Percentiles rank a stretch among this genome's conserved stretches.
These are phyloP conservation scores for Drosophila colorata DNA, from an alignment of 2,888 invertebrate species.

Conservation along the genomic window DNA sequence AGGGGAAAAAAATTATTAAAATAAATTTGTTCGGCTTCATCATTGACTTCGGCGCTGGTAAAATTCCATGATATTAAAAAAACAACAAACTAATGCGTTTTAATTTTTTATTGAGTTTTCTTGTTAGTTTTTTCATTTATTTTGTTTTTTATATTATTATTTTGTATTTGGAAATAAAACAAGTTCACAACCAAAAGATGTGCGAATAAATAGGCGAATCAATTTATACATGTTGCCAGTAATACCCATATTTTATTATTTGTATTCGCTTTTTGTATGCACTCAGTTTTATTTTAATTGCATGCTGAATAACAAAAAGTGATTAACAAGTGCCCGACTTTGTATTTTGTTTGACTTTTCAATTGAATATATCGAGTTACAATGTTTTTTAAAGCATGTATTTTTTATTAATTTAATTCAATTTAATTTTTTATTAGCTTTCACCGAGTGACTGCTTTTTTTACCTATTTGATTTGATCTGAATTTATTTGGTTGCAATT, in stretches of 20 bases:
- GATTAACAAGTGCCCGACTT: constrained; percentile 59
- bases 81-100: constrained; percentile 32
- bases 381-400: constrained; percentile 47
- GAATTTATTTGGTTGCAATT: constrained; percentile 11
- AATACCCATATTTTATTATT: constrained; percentile 26
- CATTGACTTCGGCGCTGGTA: constrained; percentile 28
- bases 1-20: constrained; percentile 26
- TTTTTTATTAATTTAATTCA: constrained; percentile 7
- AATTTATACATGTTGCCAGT: constrained; percentile 63
- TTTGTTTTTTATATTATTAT: constrained; percentile 27
- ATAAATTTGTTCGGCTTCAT: constrained; percentile 5
- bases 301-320: constrained; percentile 69
- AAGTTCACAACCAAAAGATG: constrained; percentile 72
- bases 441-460: constrained; percentile 9
- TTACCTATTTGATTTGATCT: constrained; percentile 25
- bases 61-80: constrained; percentile 32
- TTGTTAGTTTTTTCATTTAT: constrained; percentile 15
- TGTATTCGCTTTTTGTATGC: constrained; percentile 39
- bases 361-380: constrained; percentile 55
- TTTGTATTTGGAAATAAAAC: constrained; percentile 52
- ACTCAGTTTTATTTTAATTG: constrained; percentile 58
- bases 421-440: constrained; percentile 9
- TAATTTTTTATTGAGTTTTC: constrained; percentile 45
- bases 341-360: constrained; percentile 42
- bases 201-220: constrained; percentile 75